phyloP scores from a whole-genome alignment of 2,113 vertebrate genomes.

The Oryzias javanicus region DNA sequence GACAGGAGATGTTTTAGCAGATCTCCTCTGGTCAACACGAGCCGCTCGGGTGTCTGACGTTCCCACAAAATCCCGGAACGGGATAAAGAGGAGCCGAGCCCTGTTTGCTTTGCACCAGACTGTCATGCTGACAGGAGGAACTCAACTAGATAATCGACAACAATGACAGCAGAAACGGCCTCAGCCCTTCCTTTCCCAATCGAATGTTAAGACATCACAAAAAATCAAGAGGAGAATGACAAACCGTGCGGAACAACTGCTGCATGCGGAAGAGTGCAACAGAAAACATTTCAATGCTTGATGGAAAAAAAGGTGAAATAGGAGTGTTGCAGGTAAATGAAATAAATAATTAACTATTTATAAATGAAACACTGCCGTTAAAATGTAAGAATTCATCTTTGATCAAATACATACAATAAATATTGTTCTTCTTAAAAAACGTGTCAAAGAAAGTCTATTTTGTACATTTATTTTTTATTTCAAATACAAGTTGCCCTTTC shows the following conservation, averaged over 20 bases:
- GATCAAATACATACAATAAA: no score
- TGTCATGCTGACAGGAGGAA: conserved; percentile 74
- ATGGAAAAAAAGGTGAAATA: background rate
- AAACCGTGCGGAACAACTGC: conserved; percentile 51
- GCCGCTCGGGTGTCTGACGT: conserved; percentile 43
- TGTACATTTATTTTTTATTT: no score
- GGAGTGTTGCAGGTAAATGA: no score
- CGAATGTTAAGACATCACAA: conserved; percentile 70
- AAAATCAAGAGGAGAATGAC: conserved; percentile 64
- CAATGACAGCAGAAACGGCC: conserved; percentile 69
- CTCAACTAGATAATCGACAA: conserved; percentile 76
- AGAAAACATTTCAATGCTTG: background rate
- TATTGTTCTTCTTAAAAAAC: no score
- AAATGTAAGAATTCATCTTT: no score
- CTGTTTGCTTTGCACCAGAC: conserved; percentile 74
- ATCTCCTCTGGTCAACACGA: conserved; percentile 74
- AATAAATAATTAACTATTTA: no score
- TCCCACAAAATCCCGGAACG: conserved; percentile 63
- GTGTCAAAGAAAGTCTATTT: no score
- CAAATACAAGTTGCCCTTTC: no score
- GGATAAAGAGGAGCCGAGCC: conserved; percentile 57
- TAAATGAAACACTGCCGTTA: no score
- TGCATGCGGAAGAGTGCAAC: conserved; percentile 5
- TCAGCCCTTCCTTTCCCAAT: conserved; percentile 57
- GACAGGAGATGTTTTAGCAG: conserved; percentile 76